Evolutionary conservation across 2,113 vertebrate species (phyloP), one percentile per base, ranked within the genome.

Genomic region (Coregonus clupeaformis): DNA sequence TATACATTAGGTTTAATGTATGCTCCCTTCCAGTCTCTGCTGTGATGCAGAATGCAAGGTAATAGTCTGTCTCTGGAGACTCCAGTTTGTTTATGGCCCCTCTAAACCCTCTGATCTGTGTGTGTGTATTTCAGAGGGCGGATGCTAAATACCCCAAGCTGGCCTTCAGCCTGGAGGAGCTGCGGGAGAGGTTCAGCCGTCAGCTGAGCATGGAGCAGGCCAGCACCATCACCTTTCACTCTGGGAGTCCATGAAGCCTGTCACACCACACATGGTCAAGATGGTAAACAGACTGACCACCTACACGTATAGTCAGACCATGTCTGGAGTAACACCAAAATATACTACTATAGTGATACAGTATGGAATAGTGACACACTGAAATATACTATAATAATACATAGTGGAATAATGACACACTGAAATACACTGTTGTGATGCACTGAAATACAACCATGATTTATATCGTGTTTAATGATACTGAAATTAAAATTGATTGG

Each of bases 191-290:
- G 11, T 98, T 99, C 72, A 80, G 74, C 73, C 72, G 80, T 80
- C 98, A 99, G 92, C 86, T 98, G 63, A n/a, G 2, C 0, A n/a
- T 94, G 81, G 97, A 99, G 76, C 77, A 93, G 83, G 80, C 84
- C 27, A 90, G 74, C 87, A 93, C 81, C 0, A 0, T 97, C 66
- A 92, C 91, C 30, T 93, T 99, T 0, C 67, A 93, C 59, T 99
- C 98, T 0, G 96, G 90, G 96, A 99, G 78, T 83, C 87, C 0
- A 5, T 68, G 18, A 95, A 91, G 30, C 87, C 86, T 0, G 67
- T 94, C 78, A 94, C 91, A 0, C n/a, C 85, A 0, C 78, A 91
- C 69, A 90, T 92, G 25, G 1, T 69, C 4, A 87, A 86, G 74
- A 95, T 95, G 91, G 98, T 99, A 90, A 86, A 79, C 25, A 60